Evolutionary conservation across 2,797 vertebrate genomes (phyloP).

Genomic region (Anolis apletophallus): DNA sequence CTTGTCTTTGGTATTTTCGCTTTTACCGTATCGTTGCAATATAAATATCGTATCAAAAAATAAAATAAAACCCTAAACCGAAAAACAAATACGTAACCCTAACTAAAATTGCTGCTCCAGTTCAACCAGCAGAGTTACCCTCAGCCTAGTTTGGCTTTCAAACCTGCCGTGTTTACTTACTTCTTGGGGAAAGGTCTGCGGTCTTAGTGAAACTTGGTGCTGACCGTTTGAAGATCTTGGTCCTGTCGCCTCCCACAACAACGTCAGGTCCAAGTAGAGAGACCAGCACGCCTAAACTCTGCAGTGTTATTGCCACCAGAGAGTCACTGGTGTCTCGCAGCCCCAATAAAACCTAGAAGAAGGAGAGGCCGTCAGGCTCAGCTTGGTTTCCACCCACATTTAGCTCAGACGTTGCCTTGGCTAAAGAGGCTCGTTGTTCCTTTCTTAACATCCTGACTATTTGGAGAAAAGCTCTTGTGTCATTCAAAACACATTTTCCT

Average conservation of each 20-base stretch:
- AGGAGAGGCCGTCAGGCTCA: neutral
- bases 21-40: neutral
- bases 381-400: neutral
- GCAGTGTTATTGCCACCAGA: slow-evolving; percentile 92
- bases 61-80: neutral
- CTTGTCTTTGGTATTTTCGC: neutral
- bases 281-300: slow-evolving; percentile 92
- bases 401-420: neutral
- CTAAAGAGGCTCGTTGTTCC: neutral
- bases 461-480: neutral
- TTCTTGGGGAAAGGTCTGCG: slow-evolving; percentile 90
- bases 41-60: too few species aligned
- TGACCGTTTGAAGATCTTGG: slow-evolving; percentile 94
- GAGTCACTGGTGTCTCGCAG: slow-evolving; percentile 92
- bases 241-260: slow-evolving; percentile 94
- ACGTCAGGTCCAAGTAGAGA: slow-evolving; percentile 94
- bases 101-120: neutral
- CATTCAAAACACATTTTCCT: neutral
- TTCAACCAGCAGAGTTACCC: neutral
- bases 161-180: slow-evolving; percentile 73
- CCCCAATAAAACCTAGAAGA: slow-evolving; percentile 89
- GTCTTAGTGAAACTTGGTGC: slow-evolving; percentile 93
- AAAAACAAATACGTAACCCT: neutral
- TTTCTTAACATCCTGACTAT: neutral
- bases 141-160: neutral